These are phyloP conservation scores for Epicampocera succincta DNA, from an alignment of 2,888 invertebrate species.

Conservation along the genomic window DNA sequence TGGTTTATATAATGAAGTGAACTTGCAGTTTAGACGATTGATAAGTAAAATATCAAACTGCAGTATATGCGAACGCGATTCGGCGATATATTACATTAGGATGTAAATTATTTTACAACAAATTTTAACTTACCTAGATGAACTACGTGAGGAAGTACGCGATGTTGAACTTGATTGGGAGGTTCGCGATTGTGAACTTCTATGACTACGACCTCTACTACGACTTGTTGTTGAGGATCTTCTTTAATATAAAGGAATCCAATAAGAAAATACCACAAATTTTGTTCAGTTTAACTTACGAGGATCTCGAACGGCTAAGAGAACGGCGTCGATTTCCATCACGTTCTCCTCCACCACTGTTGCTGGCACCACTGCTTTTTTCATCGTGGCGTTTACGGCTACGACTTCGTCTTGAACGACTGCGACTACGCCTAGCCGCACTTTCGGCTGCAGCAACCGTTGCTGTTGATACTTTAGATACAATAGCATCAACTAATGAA, in stretches of 20 bases:
- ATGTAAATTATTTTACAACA: not conserved
- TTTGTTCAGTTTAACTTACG: conserved; percentile 72
- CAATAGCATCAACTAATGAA: conserved; percentile 80
- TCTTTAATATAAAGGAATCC: conserved; percentile 20
- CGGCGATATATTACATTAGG: not conserved
- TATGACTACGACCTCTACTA: conserved; percentile 76
- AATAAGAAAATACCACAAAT: not conserved
- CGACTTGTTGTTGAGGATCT: conserved; percentile 78
- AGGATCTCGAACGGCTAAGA: conserved; percentile 82
- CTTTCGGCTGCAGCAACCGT: conserved; percentile 80
- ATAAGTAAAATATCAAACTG: no score
- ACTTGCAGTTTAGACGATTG: no score
- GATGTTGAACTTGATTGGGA: conserved; percentile 80
- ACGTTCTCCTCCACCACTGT: conserved; percentile 47
- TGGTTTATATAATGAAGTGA: no score
- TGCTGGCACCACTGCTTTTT: conserved; percentile 47
- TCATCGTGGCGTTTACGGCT: conserved; percentile 67
- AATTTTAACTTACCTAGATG: conserved; percentile 75
- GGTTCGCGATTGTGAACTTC: conserved; percentile 79
- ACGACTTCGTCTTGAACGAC: conserved; percentile 76
- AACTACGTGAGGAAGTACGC: conserved; percentile 78
- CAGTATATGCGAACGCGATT: no score
- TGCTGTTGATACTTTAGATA: conserved; percentile 80
- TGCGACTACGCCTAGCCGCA: conserved; percentile 79
- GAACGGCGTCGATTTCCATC: conserved; percentile 70